Percentiles rank a stretch among this genome's conserved stretches.
Conservation (phyloP, 2,113 vertebrate species). For the Pluvianellus socialis region DNA sequence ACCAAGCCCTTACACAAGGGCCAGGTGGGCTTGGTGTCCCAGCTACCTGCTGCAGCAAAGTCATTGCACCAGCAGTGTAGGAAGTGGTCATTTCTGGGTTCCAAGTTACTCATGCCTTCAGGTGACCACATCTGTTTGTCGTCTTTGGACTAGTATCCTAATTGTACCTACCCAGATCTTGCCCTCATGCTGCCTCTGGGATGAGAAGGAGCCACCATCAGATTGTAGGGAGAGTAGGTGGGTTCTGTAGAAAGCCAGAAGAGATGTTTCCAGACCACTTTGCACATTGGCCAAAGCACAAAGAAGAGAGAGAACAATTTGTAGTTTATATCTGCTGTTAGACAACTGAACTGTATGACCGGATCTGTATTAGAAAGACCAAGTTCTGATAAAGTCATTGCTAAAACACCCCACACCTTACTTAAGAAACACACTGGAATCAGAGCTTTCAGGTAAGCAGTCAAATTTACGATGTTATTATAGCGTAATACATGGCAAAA, state of each 20-base stretch:
- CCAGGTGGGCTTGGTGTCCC: not conserved
- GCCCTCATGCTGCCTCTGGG: not conserved
- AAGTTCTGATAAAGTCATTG: not conserved
- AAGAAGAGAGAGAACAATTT: not conserved
- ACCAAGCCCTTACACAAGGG: rapidly evolving
- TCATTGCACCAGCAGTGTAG: not conserved
- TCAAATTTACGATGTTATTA: not conserved
- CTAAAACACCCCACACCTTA: not conserved
- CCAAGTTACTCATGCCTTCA: not conserved
- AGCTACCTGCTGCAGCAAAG: not conserved
- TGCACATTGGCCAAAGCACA: not conserved
- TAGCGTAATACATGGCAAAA: not conserved
- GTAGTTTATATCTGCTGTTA: not conserved
- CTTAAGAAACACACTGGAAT: not conserved
- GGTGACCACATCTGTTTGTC: not conserved
- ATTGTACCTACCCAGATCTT: rapidly evolving
- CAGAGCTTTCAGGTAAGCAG: not conserved
- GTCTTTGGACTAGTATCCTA: not conserved
- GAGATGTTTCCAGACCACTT: not conserved
- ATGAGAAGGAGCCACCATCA: not conserved
- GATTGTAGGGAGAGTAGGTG: not conserved
- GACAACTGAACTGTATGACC: not conserved
- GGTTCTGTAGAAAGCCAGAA: not conserved
- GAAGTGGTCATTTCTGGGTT: not conserved
- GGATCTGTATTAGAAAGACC: not conserved